A percentile compares a stretch with the other conserved stretches of the same genome.
phyloP scores from a whole-genome alignment of 2,797 vertebrate species.

The Crocidura indochinensis region DNA sequence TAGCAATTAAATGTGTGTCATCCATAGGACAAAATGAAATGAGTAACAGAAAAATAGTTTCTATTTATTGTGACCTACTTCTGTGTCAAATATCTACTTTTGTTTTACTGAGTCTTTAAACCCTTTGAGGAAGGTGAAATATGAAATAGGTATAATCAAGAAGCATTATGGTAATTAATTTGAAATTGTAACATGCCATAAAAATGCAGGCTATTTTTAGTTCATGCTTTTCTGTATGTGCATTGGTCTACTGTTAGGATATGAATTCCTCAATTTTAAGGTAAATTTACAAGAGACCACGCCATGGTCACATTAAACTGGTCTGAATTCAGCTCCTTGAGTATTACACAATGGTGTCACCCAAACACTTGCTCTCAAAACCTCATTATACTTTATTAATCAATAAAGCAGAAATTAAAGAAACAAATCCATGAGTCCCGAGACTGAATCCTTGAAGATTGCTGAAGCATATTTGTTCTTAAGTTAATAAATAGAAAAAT shows the following conservation, averaged over 20 bases:
- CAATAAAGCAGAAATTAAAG: slow-evolving; percentile 2
- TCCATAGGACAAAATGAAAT: slow-evolving; percentile 40
- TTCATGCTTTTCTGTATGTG: not conserved
- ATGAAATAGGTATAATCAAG: not conserved
- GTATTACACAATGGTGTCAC: slow-evolving; percentile 36
- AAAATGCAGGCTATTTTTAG: slow-evolving; percentile 29
- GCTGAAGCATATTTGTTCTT: slow-evolving; percentile 4
- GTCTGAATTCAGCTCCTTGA: slow-evolving; percentile 1
- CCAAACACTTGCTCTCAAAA: not conserved
- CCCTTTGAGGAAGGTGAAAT: not conserved
- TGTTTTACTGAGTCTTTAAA: not conserved
- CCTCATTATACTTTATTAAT: slow-evolving; percentile 19
- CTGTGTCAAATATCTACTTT: not conserved
- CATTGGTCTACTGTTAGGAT: not conserved
- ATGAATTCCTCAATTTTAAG: not conserved
- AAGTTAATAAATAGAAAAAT: slow-evolving; percentile 30
- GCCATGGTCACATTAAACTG: not conserved
- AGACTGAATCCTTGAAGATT: slow-evolving; percentile 47
- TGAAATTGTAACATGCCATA: not conserved
- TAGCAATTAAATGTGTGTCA: not conserved
- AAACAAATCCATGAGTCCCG: slow-evolving; percentile 21
- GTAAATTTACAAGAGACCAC: slow-evolving; percentile 5
- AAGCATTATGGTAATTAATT: slow-evolving; percentile 17
- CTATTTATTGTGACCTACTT: not conserved
- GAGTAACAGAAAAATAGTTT: not conserved